Conservation (phyloP, 2,113 vertebrate species). For the mouse (Mus musculus) region DNA sequence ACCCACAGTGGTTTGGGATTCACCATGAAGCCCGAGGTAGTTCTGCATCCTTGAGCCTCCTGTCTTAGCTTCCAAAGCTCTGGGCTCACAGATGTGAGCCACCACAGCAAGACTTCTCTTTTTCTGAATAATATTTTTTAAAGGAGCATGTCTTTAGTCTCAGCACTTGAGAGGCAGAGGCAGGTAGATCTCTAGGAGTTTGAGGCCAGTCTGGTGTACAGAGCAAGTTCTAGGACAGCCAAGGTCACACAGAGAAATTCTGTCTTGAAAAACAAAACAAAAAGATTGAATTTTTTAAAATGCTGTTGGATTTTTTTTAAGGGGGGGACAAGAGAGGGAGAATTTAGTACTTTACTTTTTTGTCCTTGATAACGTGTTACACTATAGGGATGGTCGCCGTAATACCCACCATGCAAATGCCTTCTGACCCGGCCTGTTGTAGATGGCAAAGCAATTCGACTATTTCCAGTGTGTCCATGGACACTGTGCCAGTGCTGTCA, state of each 20-base stretch:
- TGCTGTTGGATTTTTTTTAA: not conserved
- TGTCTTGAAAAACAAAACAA: not conserved
- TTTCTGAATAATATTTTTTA: not conserved
- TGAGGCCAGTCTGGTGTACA: not conserved
- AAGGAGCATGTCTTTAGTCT: not conserved
- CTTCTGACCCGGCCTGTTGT: not conserved
- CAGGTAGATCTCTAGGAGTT: not conserved
- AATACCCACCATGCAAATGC: too few relatives aligned
- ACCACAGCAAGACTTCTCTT: not conserved
- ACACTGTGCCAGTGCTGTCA: not conserved
- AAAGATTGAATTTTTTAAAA: not conserved
- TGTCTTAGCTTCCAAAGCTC: not conserved
- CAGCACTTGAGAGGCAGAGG: not conserved
- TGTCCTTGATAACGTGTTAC: not conserved
- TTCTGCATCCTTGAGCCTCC: not conserved
- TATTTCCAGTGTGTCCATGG: not conserved
- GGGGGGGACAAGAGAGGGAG: accelerated
- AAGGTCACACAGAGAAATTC: not conserved
- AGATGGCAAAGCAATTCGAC: not conserved
- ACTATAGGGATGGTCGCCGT: not conserved
- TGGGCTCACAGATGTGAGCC: not conserved
- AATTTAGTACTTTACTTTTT: not conserved
- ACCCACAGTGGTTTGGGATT: not conserved
- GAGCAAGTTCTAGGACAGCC: not conserved
- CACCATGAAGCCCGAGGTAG: too few relatives aligned